phyloP scores from a whole-genome alignment of 2,888 invertebrate genomes.

The Calameuta filiformis region DNA sequence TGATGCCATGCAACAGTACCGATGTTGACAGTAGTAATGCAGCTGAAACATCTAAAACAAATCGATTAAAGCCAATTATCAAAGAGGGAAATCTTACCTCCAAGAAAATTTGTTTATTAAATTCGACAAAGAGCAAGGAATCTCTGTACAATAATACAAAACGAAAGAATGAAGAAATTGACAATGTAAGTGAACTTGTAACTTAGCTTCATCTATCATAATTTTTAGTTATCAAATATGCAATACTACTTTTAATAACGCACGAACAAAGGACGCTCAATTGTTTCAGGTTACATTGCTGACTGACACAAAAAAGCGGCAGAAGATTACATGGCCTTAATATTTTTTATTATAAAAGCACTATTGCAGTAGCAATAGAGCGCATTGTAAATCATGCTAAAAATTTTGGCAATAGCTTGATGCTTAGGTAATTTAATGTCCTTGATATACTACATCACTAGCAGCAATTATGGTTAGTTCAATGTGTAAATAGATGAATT shows the following conservation, averaged over 20 bases:
- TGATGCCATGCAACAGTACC: too few relatives aligned
- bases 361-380: too few relatives aligned
- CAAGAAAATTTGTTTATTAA: slow-evolving; percentile 11
- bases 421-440: too few relatives aligned
- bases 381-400: too few relatives aligned
- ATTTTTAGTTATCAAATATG: neutral
- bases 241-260: too few relatives aligned
- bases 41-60: neutral
- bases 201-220: neutral
- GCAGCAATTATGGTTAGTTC: too few relatives aligned
- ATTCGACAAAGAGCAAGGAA: neutral
- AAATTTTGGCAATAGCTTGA: too few relatives aligned
- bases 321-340: slow-evolving; percentile 47
- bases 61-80: slow-evolving; percentile 12
- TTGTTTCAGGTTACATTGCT: slow-evolving; percentile 30
- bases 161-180: slow-evolving; percentile 1
- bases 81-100: neutral
- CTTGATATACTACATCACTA: too few relatives aligned
- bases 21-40: neutral
- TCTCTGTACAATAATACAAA: slow-evolving; percentile 5
- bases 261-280: neutral
- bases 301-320: slow-evolving; percentile 34
- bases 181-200: slow-evolving; percentile 2
- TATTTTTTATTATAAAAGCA: neutral
- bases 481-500: too few relatives aligned